Conservation (phyloP, 2,113 vertebrate species). For the Microcebus tavaratra region DNA sequence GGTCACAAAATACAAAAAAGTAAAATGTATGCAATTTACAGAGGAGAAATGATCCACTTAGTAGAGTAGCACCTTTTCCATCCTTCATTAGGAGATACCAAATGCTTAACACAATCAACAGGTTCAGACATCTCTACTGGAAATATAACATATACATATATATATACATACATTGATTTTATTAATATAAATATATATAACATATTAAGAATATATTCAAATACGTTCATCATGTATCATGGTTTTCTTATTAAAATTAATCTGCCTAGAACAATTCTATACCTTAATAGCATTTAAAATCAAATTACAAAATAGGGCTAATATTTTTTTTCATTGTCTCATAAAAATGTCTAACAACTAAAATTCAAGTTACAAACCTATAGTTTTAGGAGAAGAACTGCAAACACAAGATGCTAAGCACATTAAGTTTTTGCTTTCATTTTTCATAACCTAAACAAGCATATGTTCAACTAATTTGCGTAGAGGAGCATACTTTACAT, state of each 20-base stretch:
- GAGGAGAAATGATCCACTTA: conserved; percentile 48
- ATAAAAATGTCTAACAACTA: conserved; percentile 32
- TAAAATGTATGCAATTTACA: conserved; percentile 78
- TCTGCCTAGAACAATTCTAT: neutral
- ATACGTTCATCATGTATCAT: neutral
- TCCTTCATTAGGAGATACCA: neutral
- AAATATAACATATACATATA: neutral
- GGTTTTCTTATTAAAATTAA: neutral
- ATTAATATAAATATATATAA: neutral
- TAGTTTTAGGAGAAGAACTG: conserved; percentile 19
- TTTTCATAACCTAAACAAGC: conserved; percentile 1
- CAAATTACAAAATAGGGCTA: conserved; percentile 11
- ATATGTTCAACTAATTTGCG: conserved; percentile 2
- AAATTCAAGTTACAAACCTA: neutral
- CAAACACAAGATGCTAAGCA: neutral
- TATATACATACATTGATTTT: neutral
- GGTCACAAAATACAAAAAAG: conserved; percentile 85
- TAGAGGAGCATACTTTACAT: neutral
- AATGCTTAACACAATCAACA: conserved; percentile 65
- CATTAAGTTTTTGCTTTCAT: conserved; percentile 43
- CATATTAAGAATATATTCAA: neutral
- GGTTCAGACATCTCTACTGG: neutral
- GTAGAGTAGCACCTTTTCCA: neutral
- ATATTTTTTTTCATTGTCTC: neutral
- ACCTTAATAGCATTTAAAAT: conserved; percentile 9